phyloP scores from a whole-genome alignment of 2,888 invertebrate species.

The Athalia circularis region DNA sequence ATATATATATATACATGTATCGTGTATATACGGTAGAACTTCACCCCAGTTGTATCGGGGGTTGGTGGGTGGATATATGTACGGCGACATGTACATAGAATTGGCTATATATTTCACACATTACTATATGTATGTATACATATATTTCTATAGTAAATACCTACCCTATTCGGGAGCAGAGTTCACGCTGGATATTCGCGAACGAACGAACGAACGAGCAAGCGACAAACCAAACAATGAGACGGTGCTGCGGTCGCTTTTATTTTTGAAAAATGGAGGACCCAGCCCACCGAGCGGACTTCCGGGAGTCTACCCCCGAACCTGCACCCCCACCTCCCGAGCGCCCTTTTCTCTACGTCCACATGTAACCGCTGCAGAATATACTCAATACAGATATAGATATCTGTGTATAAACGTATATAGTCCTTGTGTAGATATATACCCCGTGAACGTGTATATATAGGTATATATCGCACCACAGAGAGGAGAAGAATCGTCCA shows the following conservation, averaged over 20 bases:
- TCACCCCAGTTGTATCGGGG: too few species aligned
- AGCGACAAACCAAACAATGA: slow-evolving; percentile 65
- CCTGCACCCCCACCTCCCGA: slow-evolving; percentile 68
- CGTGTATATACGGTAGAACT: too few species aligned
- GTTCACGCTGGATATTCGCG: slow-evolving; percentile 18
- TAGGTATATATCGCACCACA: slow-evolving; percentile 69
- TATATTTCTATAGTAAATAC: background rate
- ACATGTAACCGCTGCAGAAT: background rate
- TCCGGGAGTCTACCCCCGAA: slow-evolving; percentile 63
- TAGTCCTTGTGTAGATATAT: background rate
- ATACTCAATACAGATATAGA: background rate
- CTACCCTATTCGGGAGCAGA: background rate
- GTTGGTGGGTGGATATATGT: background rate
- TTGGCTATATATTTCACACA: too few species aligned
- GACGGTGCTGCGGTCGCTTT: slow-evolving; percentile 65
- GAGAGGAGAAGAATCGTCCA: slow-evolving; percentile 74
- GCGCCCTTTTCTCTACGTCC: background rate
- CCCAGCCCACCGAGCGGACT: slow-evolving; percentile 65
- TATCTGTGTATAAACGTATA: background rate
- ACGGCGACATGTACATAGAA: background rate
- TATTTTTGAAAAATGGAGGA: slow-evolving; percentile 73
- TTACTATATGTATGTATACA: background rate
- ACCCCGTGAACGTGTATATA: background rate
- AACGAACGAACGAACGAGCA: slow-evolving; percentile 40
- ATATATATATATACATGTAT: too few species aligned